Base-by-base conservation (phyloP, 2,113 vertebrate genomes). In the Tretioscincus oriximinensis region DNA sequence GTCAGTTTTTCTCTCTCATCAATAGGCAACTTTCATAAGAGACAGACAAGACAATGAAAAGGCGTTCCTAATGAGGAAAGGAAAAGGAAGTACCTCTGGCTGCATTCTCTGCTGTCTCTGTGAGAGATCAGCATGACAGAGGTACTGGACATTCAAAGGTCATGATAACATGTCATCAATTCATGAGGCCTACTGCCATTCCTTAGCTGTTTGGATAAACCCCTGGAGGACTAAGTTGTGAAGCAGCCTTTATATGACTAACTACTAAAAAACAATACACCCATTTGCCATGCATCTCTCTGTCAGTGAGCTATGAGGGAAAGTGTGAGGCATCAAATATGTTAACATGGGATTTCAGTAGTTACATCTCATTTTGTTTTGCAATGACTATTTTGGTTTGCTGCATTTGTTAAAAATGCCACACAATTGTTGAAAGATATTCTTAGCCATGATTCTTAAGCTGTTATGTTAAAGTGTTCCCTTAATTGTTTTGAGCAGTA, bases 101-200 rank as follows among this genome's bases (percentile, higher is more conserved):
- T 87, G 81, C 4, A 77, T 70, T 85, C 24, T 89, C 12, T 84
- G 85, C 35, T 87, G 64, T 14, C 64, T 88, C 83, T 79, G 65
- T 51, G 26, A 86, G 76, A 83, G 76, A 90, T 81, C 85, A 87
- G 41, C 88, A 73, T 82, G 83, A 88, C 67, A 86, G 77, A 91
- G 83, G 81, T 31, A 86, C 78, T 47, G 78, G 78, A 63, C 69
- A 87, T 86, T 35, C 58, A 92, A 74, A 93, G 80, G 87, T 87
- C 67, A 84, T 7, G 70, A 89, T 87, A 90, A 85, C 76, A 89
- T 45, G 72, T 64, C 41, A 1, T 89, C 81, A 90, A 80, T 83
- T 82, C 81, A 78, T 24, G 78, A 83, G 49, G 54, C 79, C 81
- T 76, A 61, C 65, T 83, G 73, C 54, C 73, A 85, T 26, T 77